phyloP scores from a whole-genome alignment of 2,797 vertebrate genomes.

The Morus bassanus region DNA sequence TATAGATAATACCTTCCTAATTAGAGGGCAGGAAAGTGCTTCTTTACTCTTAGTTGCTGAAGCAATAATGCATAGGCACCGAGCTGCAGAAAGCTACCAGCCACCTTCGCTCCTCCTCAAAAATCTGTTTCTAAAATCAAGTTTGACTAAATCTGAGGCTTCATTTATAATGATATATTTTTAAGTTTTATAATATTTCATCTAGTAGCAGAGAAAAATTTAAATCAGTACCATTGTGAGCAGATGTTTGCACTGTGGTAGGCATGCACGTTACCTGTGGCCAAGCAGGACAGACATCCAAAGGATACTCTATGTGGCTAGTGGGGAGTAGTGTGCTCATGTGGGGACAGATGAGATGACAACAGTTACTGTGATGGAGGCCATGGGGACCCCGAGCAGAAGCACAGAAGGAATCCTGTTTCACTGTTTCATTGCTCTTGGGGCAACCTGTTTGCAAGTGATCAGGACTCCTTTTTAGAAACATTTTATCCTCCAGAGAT shows the following conservation, averaged over 20 bases:
- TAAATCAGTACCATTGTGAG: background rate
- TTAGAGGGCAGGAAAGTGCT: background rate
- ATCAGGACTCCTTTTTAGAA: background rate
- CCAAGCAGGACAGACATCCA: background rate
- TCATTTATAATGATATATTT: background rate
- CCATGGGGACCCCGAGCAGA: background rate
- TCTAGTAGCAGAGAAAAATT: background rate
- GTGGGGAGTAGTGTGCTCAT: fast-evolving
- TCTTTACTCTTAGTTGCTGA: background rate
- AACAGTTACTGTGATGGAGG: background rate
- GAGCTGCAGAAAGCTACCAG: background rate
- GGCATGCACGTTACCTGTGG: fast-evolving
- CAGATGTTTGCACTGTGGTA: fast-evolving
- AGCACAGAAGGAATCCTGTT: background rate
- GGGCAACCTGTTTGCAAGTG: background rate
- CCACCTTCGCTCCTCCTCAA: background rate
- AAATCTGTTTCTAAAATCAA: background rate
- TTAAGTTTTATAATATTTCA: background rate
- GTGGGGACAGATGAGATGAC: fast-evolving
- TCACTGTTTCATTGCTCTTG: background rate
- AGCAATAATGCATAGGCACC: fast-evolving
- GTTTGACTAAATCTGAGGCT: background rate
- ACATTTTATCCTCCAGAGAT: background rate
- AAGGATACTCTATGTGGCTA: fast-evolving
- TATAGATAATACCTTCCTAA: background rate